Base-by-base conservation (phyloP, 2,113 vertebrate species). In the Larimichthys crocea region DNA sequence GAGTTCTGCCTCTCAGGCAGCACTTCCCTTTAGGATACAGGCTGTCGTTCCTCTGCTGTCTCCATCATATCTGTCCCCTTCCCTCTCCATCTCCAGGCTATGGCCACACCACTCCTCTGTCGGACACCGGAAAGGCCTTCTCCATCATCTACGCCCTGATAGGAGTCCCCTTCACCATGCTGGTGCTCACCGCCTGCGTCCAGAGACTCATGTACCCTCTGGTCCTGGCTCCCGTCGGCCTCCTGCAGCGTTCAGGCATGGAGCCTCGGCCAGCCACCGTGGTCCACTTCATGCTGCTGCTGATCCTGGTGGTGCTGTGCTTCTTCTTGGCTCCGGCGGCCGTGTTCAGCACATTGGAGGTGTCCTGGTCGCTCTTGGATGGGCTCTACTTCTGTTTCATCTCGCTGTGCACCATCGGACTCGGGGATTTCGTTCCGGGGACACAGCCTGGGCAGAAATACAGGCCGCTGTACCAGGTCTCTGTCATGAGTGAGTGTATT, bases 341-440 rank as follows among this genome's bases (percentile, higher is more conserved):
- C 0, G 15, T 97, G 72, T 98, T 98, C 78, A 94, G 89, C 52
- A 0, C 52, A n/a, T 74, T 97, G 1, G 97, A 97, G 86, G 70
- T 68, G 7, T 78, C 91, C 7, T 98, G 97, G 97, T 95, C 94
- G 11, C 97, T 96, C 87, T 82, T 98, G 84, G 97, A 98, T 0
- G 96, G 96, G 22, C 83, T 98, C 82, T 98, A 98, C 93, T 98
- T 98, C 93, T 97, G 96, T 60, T 97, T 98, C 92, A 96, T 97
- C 89, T 97, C 97, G 0, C 95, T 98, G 71, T 96, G 96, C 93
- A 97, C 97, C 82, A 97, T 98, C 2, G 97, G 97, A 14, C 94
- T 98, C 4, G 97, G 97, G 0, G 97, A 98, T 73, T 97, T 96
- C 0, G 97, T 98, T 10, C 97, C 97, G 0, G 96, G 94, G 0